Evolutionary conservation across 2,888 invertebrate species (phyloP), one percentile per base, ranked within the genome.

Genomic region (Synergus gifuensis): DNA sequence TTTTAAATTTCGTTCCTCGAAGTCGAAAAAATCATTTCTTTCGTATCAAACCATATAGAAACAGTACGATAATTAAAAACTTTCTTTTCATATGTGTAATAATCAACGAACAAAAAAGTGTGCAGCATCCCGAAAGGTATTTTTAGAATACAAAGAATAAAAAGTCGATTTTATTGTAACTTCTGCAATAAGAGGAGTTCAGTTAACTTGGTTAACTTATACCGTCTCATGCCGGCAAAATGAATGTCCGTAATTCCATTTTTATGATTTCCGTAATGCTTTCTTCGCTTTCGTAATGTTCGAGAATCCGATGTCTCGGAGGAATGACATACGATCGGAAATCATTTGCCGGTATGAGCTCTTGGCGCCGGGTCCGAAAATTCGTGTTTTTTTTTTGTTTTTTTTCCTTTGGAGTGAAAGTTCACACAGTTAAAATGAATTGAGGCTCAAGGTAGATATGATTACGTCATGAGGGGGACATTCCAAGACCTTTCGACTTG

Each of bases 361-460:
- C 40, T 77, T 46, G 58, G 73, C 73, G 78, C 76, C 69, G 58
- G 36, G 66, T 46, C 77, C 76, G 78, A 77, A 83, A 82, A 82
- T 44, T 42, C 40, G 76, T 79, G 9, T 79, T 81, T 80, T 84
- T 81, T 83, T 80, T 82, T 83, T 77, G 78, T 81, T 80, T 84
- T 81, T 83, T 80, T 82, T 83, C 78, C 80, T 84, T 83, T 82
- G 83, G 82, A 84, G 84, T 83, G 84, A 84, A 84, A 84, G 84
- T 84, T 67, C 79, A 78, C 62, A 78, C 78, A 69, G 82, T 81
- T 73, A 69, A 82, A 84, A 81, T 82, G 77, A 82, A 81, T 82
- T 78, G 83, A 81, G 81, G 81, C 81, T 81, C 81, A 82, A 83
- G 81, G 79, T 77, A 63, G 81, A 82, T 73, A 49, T n/a, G 18